A percentile compares a stretch with the other conserved stretches of the same genome.
Conservation (phyloP, 2,113 vertebrate species). For the Pampusana beccarii region DNA sequence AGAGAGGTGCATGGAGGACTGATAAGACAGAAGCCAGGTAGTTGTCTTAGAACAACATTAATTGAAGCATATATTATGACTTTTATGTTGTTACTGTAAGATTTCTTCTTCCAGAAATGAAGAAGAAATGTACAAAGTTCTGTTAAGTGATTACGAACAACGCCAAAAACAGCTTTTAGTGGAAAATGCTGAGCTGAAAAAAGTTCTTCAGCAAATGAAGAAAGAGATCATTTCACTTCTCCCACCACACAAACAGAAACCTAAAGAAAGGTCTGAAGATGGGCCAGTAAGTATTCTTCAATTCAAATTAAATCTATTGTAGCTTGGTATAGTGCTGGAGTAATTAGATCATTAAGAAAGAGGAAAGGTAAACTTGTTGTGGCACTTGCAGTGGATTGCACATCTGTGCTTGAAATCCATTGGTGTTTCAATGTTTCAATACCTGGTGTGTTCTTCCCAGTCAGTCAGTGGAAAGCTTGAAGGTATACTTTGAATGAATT, state of each 20-base stretch:
- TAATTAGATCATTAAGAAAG: not conserved
- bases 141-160: constrained; percentile 89
- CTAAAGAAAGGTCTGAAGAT: constrained; percentile 81
- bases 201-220: constrained; percentile 97
- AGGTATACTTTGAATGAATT: not conserved
- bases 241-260: constrained; percentile 80
- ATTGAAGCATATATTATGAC: not conserved
- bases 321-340: not conserved
- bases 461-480: not conserved
- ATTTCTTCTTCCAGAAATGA: constrained; percentile 83
- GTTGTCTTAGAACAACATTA: constrained; percentile 7
- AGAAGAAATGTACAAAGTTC: constrained; percentile 92
- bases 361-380: not conserved
- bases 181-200: constrained; percentile 95
- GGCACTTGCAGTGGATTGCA: not conserved
- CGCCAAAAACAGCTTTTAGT: constrained; percentile 87
- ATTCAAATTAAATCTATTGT: not conserved
- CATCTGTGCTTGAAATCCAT: not conserved
- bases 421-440: not conserved
- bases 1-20: constrained; percentile 93
- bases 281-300: constrained; percentile 77
- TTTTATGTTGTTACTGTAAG: constrained; percentile 32
- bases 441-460: not conserved
- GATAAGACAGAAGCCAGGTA: constrained; percentile 83
- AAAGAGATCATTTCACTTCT: constrained; percentile 94